Evolutionary conservation across 2,888 invertebrate genomes (phyloP).

Genomic region (Stenodera caucasica): DNA sequence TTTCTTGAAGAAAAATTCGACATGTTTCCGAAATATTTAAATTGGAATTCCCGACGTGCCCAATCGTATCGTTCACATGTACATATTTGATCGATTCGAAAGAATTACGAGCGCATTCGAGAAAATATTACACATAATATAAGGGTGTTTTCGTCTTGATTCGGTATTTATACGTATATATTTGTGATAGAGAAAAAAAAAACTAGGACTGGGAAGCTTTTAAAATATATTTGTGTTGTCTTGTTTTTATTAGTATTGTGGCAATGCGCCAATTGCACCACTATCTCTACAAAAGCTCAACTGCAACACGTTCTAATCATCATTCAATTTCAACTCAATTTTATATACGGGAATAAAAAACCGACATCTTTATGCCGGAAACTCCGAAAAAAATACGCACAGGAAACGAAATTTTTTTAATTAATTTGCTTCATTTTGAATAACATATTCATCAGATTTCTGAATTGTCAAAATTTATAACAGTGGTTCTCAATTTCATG

Average conservation of each 20-base stretch:
- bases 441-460: background rate
- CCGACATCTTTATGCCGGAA: background rate
- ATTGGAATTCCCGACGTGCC: background rate
- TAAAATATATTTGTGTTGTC: background rate
- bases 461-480: too few species aligned
- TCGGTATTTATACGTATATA: too few species aligned
- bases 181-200: too few species aligned
- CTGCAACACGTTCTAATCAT: slow-evolving; percentile 1
- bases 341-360: background rate
- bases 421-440: background rate
- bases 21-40: slow-evolving; percentile 2
- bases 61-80: background rate
- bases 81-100: background rate
- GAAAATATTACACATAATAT: background rate
- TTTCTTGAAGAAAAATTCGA: background rate
- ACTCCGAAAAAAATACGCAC: background rate
- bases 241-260: background rate
- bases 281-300: background rate
- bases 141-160: background rate
- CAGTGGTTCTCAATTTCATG: too few species aligned
- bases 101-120: background rate
- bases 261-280: background rate
- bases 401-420: background rate
- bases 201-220: background rate
- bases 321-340: slow-evolving; percentile 1